These are phyloP conservation scores for Octonoba sinensis DNA, from an alignment of 2,888 invertebrate genomes.

Conservation along the genomic window DNA sequence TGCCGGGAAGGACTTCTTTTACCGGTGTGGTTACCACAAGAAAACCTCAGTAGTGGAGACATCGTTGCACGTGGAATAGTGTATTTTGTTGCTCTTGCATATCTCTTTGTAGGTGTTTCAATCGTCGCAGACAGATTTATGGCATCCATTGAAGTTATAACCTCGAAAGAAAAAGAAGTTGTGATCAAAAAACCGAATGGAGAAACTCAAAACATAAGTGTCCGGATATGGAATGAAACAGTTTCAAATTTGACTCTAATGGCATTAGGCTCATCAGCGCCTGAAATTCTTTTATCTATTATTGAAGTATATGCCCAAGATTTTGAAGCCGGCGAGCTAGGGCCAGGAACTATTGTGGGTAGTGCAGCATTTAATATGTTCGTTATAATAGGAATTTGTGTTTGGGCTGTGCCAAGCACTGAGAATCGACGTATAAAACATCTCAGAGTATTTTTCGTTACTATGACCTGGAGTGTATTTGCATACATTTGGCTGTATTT, in stretches of 20 bases:
- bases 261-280: constrained; percentile 98
- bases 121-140: constrained; percentile 99
- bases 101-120: constrained; percentile 98
- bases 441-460: constrained; percentile 95
- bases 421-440: constrained; percentile 94
- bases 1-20: constrained; percentile 90
- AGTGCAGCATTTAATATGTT: constrained; percentile 99
- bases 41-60: constrained; percentile 82
- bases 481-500: constrained; percentile 98
- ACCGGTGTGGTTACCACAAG: constrained; percentile 89
- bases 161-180: constrained; percentile 94
- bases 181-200: constrained; percentile 89
- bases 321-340: constrained; percentile 95
- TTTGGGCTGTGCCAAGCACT: constrained; percentile 84
- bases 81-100: constrained; percentile 90
- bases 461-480: constrained; percentile 96
- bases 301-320: constrained; percentile 97
- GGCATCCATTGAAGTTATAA: constrained; percentile 99
- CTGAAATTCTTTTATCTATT: constrained; percentile 96
- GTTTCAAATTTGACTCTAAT: constrained; percentile 98
- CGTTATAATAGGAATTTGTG: constrained; percentile 95
- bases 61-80: constrained; percentile 87
- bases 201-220: constrained; percentile 87
- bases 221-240: constrained; percentile 99
- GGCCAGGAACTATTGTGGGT: constrained; percentile 98